Conservation (phyloP, 2,797 vertebrate species). For the Mormyrus proboscirostris region DNA sequence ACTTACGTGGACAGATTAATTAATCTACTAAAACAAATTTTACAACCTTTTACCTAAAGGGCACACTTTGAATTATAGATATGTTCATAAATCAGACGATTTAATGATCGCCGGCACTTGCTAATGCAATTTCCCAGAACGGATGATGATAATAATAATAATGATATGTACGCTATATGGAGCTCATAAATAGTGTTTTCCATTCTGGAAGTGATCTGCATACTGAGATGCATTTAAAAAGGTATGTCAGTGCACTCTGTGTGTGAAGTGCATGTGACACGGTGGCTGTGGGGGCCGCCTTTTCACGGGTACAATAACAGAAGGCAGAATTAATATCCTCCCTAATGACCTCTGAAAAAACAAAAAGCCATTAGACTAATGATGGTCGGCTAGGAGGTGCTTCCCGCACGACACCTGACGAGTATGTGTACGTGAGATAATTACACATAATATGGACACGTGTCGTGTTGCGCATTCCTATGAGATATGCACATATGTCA, state of each 20-base stretch:
- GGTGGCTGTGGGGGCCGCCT: conserved; percentile 65
- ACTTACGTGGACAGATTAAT: conserved; percentile 56
- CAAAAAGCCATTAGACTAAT: conserved; percentile 86
- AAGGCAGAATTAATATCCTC: conserved; percentile 83
- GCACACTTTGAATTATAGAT: conserved; percentile 47
- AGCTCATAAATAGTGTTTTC: conserved; percentile 61
- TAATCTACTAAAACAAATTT: conserved; percentile 68
- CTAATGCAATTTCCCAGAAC: conserved; percentile 53
- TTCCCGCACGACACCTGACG: background rate
- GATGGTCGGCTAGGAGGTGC: conserved; percentile 60
- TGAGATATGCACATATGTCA: background rate
- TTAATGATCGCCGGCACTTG: conserved; percentile 52
- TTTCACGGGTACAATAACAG: conserved; percentile 79
- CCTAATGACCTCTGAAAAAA: conserved; percentile 74
- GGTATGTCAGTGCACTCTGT: conserved; percentile 42
- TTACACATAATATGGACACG: background rate
- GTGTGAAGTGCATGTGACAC: conserved; percentile 62
- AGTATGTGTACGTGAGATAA: background rate
- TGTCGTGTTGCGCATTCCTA: background rate
- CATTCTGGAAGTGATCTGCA: conserved; percentile 53
- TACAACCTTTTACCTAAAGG: conserved; percentile 52
- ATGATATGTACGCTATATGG: conserved; percentile 57
- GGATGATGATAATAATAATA: conserved; percentile 54
- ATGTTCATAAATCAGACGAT: conserved; percentile 64
- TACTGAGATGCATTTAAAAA: conserved; percentile 46